These are phyloP conservation scores for Bedellia somnulentella DNA, from an alignment of 2,888 invertebrate genomes.

Conservation along the genomic window DNA sequence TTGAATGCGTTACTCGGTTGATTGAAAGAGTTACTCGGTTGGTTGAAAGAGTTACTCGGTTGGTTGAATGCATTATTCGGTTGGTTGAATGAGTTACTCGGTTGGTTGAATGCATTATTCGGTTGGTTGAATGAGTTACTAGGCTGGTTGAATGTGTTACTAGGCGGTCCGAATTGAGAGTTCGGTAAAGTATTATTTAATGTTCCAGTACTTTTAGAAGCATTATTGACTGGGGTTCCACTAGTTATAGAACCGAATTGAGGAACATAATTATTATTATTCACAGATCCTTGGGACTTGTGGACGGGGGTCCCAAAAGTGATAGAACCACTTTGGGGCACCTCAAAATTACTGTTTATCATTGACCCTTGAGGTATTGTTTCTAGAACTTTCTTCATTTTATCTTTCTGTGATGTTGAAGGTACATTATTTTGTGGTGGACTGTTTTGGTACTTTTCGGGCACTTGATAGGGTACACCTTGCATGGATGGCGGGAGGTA, in stretches of 20 bases:
- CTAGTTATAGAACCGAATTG: conserved; percentile 4
- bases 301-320: conserved; percentile 6
- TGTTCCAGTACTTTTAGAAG: not conserved
- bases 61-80: no score
- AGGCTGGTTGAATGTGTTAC: no score
- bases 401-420: conserved; percentile 19
- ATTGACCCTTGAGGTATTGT: conserved; percentile 42
- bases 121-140: no score
- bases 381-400: conserved; percentile 31
- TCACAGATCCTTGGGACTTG: conserved; percentile 14
- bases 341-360: conserved; percentile 8
- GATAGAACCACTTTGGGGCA: conserved; percentile 7
- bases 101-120: no score
- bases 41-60: no score
- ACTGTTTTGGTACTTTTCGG: conserved; percentile 27
- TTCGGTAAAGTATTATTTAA: no score
- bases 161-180: no score
- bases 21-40: no score
- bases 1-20: no score
- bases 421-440: conserved; percentile 20
- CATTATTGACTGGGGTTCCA: conserved; percentile 3
- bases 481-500: conserved; percentile 75
- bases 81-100: no score
- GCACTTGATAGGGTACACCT: conserved; percentile 35
- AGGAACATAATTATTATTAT: conserved; percentile 2